Percentiles rank a stretch among this genome's conserved stretches.
Conservation (phyloP, 1,140 invertebrate genomes). For the Zeugodacus cucurbitae region DNA sequence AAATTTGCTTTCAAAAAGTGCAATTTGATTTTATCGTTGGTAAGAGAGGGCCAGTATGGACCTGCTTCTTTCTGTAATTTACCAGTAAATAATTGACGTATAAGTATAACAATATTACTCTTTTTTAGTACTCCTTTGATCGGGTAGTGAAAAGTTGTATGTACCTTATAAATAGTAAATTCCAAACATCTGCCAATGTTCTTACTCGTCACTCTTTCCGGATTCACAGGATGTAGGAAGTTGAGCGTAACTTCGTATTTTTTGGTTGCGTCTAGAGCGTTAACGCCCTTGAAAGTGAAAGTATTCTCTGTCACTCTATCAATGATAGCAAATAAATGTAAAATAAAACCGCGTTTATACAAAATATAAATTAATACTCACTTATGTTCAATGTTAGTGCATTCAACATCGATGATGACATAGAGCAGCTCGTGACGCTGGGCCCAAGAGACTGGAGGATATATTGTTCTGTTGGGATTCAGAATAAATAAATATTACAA, state of each 20-base stretch:
- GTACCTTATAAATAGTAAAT: slow-evolving; percentile 74
- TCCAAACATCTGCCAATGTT: slow-evolving; percentile 82
- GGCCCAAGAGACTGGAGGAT: slow-evolving; percentile 91
- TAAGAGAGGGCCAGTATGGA: slow-evolving; percentile 88
- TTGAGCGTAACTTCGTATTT: slow-evolving; percentile 86
- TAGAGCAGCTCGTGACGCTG: slow-evolving; percentile 84
- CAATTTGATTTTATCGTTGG: slow-evolving; percentile 88
- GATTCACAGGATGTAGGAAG: slow-evolving; percentile 83
- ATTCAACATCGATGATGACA: slow-evolving; percentile 90
- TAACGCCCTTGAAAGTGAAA: slow-evolving; percentile 86
- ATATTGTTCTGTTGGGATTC: slow-evolving; percentile 66
- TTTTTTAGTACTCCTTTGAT: not conserved
- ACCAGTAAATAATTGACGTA: slow-evolving; percentile 47
- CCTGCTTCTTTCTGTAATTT: slow-evolving; percentile 65
- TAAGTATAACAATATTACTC: not conserved
- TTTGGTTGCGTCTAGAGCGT: slow-evolving; percentile 83
- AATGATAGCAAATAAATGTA: not conserved
- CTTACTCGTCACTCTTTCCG: slow-evolving; percentile 77
- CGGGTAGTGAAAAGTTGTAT: not conserved
- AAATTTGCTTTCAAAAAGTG: slow-evolving; percentile 98
- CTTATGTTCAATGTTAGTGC: slow-evolving; percentile 85
- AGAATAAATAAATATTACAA: not conserved
- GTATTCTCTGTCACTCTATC: slow-evolving; percentile 79
- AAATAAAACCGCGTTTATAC: not conserved
- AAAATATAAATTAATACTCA: slow-evolving; percentile 54